These are phyloP conservation scores for Parambassis ranga DNA, from an alignment of 2,797 vertebrate genomes.

Conservation along the genomic window DNA sequence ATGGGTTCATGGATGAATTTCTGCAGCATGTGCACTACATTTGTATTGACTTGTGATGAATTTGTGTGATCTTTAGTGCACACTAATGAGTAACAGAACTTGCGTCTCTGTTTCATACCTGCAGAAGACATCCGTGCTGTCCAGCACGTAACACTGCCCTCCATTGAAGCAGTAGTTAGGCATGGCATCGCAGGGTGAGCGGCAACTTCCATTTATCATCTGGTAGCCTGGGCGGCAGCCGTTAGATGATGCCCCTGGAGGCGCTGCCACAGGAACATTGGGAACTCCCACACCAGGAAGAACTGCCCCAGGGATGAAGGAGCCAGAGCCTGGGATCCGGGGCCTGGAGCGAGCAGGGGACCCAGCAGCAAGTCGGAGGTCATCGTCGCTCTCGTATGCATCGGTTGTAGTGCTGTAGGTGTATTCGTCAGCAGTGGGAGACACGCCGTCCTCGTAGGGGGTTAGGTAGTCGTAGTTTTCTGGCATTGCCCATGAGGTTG, in stretches of 20 bases:
- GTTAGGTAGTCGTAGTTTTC: constrained; percentile 91
- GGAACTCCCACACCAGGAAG: constrained; percentile 40
- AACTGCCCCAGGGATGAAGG: constrained; percentile 42
- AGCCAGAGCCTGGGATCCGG: constrained; percentile 43
- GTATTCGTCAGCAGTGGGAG: constrained; percentile 85
- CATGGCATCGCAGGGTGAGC: constrained; percentile 88
- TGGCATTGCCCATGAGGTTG: constrained; percentile 86
- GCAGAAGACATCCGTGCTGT: constrained; percentile 91
- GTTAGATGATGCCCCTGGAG: constrained; percentile 31
- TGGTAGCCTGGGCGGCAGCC: constrained; percentile 86
- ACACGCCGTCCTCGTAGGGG: constrained; percentile 85
- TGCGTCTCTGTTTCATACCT: constrained; percentile 84
- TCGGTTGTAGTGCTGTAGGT: constrained; percentile 81
- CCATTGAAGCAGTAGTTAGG: constrained; percentile 95
- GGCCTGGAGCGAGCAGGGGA: constrained; percentile 65
- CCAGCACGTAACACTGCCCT: constrained; percentile 95
- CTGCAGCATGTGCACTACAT: neutral
- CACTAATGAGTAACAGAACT: too few relatives aligned
- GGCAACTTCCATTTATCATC: constrained; percentile 88
- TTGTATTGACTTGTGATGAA: neutral
- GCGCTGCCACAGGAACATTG: constrained; percentile 41
- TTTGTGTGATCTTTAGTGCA: neutral
- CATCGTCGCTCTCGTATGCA: constrained; percentile 77
- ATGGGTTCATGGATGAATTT: too few relatives aligned
- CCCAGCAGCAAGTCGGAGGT: constrained; percentile 59